phyloP scores from a whole-genome alignment of 2,113 vertebrate genomes.

The Mola mola region DNA sequence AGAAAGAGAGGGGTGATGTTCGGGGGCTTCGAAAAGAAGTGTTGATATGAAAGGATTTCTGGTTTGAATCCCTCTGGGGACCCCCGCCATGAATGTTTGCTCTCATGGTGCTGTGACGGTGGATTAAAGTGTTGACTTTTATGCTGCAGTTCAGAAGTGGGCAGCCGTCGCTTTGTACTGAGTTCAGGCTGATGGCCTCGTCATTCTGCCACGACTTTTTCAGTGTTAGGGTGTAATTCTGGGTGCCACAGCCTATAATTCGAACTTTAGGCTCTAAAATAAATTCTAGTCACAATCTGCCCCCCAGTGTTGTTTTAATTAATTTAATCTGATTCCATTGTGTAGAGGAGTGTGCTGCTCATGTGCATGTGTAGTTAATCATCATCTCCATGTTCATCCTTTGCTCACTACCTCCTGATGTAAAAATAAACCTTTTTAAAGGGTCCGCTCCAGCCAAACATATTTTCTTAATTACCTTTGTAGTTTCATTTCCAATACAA shows the following conservation, averaged over 20 bases:
- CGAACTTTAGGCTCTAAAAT: too few species aligned
- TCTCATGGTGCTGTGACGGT: constrained; percentile 13
- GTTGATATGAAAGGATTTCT: constrained; percentile 43
- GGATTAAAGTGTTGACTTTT: constrained; percentile 34
- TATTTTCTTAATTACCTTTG: too few species aligned
- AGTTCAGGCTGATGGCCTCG: neutral
- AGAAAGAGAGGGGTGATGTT: neutral
- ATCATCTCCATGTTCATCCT: neutral
- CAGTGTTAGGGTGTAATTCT: neutral
- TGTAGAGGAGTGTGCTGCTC: neutral
- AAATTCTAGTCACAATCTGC: too few species aligned
- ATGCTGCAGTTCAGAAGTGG: constrained; percentile 19
- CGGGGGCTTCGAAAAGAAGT: constrained; percentile 15
- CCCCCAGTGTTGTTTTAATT: too few species aligned
- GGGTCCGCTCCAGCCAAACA: too few species aligned
- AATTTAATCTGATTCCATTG: neutral
- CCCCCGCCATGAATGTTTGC: constrained; percentile 33
- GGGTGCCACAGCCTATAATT: too few species aligned
- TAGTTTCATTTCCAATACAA: too few species aligned
- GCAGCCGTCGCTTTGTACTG: constrained; percentile 9
- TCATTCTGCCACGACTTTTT: constrained; percentile 6
- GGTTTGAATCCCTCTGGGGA: constrained; percentile 44
- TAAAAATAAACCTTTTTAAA: too few species aligned
- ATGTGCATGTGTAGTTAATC: neutral
- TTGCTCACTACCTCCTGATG: too few species aligned